A percentile compares a stretch with the other conserved stretches of the same genome.
phyloP scores from a whole-genome alignment of 2,113 vertebrate genomes.

The Anseranas semipalmata region DNA sequence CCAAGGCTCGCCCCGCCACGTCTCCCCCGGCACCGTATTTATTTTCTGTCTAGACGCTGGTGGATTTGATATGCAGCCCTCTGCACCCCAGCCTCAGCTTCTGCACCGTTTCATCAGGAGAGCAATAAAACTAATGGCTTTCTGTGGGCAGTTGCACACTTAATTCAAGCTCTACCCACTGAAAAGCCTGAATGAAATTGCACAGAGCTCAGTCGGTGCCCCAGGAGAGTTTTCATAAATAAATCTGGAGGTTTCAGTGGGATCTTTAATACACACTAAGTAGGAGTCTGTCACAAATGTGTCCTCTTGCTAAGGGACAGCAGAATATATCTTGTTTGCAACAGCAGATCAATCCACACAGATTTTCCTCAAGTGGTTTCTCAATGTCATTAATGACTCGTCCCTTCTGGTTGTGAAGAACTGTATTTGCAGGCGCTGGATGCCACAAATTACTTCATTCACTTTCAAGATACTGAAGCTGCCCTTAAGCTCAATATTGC shows the following conservation, averaged over 20 bases:
- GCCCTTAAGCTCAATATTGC: constrained; percentile 30
- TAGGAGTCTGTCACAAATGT: constrained; percentile 2
- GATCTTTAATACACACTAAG: constrained; percentile 42
- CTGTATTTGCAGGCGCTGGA: not conserved
- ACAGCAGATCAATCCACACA: constrained; percentile 8
- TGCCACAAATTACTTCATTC: constrained; percentile 26
- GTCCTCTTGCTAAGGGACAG: not conserved
- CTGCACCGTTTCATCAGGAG: not conserved
- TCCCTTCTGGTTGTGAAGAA: constrained; percentile 16
- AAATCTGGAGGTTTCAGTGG: constrained; percentile 35
- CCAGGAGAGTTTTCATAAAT: constrained; percentile 39
- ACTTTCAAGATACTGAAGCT: constrained; percentile 32
- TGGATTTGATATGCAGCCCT: constrained; percentile 16
- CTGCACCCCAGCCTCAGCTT: not conserved
- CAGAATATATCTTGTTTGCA: not conserved
- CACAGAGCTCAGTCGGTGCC: not conserved
- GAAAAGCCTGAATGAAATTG: constrained; percentile 43
- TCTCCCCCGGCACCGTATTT: not conserved
- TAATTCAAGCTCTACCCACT: constrained; percentile 22
- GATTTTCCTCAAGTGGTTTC: constrained; percentile 46
- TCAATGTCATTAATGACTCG: not conserved
- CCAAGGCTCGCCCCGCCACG: not conserved
- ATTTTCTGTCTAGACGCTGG: constrained; percentile 39
- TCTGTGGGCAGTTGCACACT: not conserved
- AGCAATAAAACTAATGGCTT: not conserved